These are phyloP conservation scores for Arrhamphus sclerolepis DNA, from an alignment of 2,797 vertebrate species.

Conservation along the genomic window DNA sequence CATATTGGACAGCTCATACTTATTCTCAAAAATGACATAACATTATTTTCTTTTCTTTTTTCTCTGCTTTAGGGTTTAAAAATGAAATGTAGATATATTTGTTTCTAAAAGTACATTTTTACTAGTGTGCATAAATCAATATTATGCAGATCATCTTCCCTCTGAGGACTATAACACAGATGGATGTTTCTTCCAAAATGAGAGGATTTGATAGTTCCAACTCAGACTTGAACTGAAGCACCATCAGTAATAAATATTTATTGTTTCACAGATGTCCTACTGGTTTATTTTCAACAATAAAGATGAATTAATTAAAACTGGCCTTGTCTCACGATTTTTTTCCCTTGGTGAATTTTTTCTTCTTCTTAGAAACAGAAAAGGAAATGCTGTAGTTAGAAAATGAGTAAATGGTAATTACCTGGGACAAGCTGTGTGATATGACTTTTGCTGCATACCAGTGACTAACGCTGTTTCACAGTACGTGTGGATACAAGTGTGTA, in stretches of 20 bases:
- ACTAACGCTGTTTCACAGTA: not conserved
- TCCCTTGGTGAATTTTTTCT: not conserved
- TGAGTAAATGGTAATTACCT: not conserved
- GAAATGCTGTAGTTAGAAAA: not conserved
- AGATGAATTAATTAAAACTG: constrained; percentile 37
- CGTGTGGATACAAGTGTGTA: not conserved
- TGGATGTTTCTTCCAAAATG: not conserved
- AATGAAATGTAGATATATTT: not conserved
- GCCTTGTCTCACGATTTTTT: not conserved
- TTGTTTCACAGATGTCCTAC: constrained; percentile 56
- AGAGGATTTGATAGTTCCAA: constrained; percentile 13
- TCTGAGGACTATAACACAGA: too few relatives aligned
- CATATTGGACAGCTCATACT: constrained; percentile 3
- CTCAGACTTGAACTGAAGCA: constrained; percentile 33
- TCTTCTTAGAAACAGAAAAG: not conserved
- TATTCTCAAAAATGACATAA: not conserved
- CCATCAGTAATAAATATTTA: constrained; percentile 72
- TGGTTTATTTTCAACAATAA: constrained; percentile 72
- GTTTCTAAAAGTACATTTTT: too few relatives aligned
- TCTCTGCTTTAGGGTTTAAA: constrained; percentile 15
- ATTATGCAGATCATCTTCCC: too few relatives aligned
- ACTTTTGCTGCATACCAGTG: not conserved
- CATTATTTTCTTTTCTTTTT: constrained; percentile 11
- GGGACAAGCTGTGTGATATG: not conserved
- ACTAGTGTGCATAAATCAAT: too few relatives aligned